phyloP scores from a whole-genome alignment of 2,888 invertebrate species.

The Harpagoxenus sublaevis region DNA sequence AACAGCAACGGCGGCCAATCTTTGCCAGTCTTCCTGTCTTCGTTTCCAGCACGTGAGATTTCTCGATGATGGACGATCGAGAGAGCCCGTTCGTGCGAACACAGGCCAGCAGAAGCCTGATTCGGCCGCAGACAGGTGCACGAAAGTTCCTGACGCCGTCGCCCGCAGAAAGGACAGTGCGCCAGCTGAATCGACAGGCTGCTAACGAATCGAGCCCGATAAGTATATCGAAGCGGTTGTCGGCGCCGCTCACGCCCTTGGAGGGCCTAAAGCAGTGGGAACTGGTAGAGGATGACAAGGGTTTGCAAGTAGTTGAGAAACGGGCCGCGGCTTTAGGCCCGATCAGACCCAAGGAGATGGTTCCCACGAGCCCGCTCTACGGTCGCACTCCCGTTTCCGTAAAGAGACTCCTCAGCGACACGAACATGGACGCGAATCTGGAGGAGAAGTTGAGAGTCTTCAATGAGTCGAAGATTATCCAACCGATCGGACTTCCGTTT shows the following conservation, averaged over 20 bases:
- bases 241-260: slow-evolving; percentile 61
- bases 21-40: neutral
- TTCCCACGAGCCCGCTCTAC: slow-evolving; percentile 1
- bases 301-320: slow-evolving; percentile 85
- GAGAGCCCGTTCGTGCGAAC: slow-evolving; percentile 75
- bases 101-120: slow-evolving; percentile 70
- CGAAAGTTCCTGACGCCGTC: slow-evolving; percentile 52
- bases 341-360: neutral
- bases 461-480: slow-evolving; percentile 77
- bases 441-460: slow-evolving; percentile 77
- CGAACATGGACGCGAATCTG: slow-evolving; percentile 67
- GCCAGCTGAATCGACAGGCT: slow-evolving; percentile 16
- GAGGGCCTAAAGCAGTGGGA: slow-evolving; percentile 82
- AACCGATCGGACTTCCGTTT: slow-evolving; percentile 61
- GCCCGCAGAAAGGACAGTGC: neutral
- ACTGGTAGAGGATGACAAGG: slow-evolving; percentile 82
- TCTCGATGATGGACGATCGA: slow-evolving; percentile 75
- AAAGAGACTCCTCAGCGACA: slow-evolving; percentile 18
- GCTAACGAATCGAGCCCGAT: slow-evolving; percentile 43
- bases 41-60: neutral
- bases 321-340: slow-evolving; percentile 46
- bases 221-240: slow-evolving; percentile 51
- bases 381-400: neutral
- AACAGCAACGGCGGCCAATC: neutral
- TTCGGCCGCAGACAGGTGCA: slow-evolving; percentile 49